phyloP scores from a whole-genome alignment of 2,888 invertebrate species.

The Drosophila prostipennis region DNA sequence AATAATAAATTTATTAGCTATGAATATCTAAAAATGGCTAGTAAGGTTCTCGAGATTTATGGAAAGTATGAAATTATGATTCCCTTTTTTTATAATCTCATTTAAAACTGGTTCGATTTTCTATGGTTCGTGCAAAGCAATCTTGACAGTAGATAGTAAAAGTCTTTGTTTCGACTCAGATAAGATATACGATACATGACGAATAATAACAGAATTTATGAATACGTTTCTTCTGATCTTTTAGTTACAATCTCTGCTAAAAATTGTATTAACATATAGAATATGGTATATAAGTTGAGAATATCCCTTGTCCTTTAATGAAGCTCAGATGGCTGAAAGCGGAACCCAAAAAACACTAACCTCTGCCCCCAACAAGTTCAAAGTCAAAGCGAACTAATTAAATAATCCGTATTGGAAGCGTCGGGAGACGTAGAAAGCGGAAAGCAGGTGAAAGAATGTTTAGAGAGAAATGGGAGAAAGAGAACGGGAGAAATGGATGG shows the following conservation, averaged over 20 bases:
- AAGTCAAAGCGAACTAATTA: conserved; percentile 47
- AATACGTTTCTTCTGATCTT: neutral
- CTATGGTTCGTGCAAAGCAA: neutral
- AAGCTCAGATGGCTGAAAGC: conserved; percentile 7
- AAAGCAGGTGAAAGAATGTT: conserved; percentile 47
- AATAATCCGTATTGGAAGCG: conserved; percentile 40
- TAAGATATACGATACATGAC: neutral
- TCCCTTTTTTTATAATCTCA: neutral
- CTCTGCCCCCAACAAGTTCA: conserved; percentile 46
- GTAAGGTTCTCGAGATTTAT: no score
- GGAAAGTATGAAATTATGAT: no score
- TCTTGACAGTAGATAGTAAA: neutral
- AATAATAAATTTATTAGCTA: neutral
- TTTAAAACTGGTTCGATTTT: neutral
- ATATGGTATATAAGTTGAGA: no score
- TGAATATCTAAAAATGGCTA: no score
- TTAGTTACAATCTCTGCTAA: neutral
- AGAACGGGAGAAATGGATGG: conserved; percentile 16
- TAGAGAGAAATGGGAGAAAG: conserved; percentile 24
- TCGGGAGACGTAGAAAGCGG: conserved; percentile 45
- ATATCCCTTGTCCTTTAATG: neutral
- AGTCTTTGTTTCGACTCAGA: neutral
- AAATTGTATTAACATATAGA: neutral
- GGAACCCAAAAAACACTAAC: conserved; percentile 5
- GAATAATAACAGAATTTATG: neutral